phyloP scores from a whole-genome alignment of 2,797 vertebrate species.

The Ataeniobius toweri region DNA sequence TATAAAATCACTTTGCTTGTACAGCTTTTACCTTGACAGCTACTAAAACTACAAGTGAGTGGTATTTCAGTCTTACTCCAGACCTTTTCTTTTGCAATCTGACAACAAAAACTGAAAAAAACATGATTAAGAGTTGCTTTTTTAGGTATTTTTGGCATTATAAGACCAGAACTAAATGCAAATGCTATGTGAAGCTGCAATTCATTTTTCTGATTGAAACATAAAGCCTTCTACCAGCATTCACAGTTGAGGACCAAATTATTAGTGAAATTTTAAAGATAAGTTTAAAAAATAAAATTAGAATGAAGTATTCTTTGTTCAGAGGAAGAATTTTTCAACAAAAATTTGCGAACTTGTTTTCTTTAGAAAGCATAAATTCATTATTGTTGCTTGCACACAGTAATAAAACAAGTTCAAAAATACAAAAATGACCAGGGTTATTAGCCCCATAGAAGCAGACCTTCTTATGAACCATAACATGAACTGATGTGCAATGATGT shows the following conservation, averaged over 20 bases:
- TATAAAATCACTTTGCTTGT: background rate
- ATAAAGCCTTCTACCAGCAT: no score
- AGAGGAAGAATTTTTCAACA: background rate
- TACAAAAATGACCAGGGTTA: no score
- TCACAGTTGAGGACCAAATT: background rate
- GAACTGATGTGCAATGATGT: no score
- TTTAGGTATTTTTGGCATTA: no score
- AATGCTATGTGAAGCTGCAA: no score
- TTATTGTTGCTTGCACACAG: background rate
- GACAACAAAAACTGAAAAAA: no score
- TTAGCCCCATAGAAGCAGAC: no score
- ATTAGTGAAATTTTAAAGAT: no score
- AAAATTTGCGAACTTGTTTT: background rate
- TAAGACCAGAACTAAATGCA: no score
- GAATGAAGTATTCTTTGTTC: background rate
- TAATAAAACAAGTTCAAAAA: background rate
- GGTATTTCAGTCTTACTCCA: background rate
- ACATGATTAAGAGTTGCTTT: no score
- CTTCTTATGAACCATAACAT: no score
- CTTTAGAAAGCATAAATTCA: background rate
- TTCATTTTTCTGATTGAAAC: background rate
- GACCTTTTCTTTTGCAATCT: background rate
- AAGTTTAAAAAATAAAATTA: no score
- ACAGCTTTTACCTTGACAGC: background rate
- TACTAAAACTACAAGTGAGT: background rate